A percentile compares a stretch with the other conserved stretches of the same genome.
These are phyloP conservation scores for Ischnura elegans DNA, from an alignment of 2,888 invertebrate genomes.

Conservation along the genomic window DNA sequence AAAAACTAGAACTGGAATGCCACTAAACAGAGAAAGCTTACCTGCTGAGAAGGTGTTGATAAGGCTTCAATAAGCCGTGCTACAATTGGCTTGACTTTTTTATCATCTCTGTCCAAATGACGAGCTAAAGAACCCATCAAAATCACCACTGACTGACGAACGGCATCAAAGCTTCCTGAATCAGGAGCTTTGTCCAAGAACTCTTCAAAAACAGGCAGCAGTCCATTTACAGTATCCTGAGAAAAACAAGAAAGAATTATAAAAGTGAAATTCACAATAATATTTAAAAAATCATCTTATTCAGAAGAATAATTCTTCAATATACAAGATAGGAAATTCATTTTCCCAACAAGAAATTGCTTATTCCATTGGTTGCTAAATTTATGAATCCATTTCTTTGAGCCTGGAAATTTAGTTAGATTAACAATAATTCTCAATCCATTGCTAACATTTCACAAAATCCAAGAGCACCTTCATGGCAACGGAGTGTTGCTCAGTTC, in stretches of 20 bases:
- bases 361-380: too few relatives aligned
- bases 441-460: too few relatives aligned
- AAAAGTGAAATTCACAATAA: constrained; percentile 40
- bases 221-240: constrained; percentile 84
- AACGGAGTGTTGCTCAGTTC: too few relatives aligned
- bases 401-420: too few relatives aligned
- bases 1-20: too few relatives aligned
- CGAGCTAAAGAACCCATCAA: constrained; percentile 98
- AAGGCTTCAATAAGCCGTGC: constrained; percentile 93
- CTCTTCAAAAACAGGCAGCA: constrained; percentile 95
- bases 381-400: too few relatives aligned
- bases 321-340: too few relatives aligned
- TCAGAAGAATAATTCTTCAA: too few relatives aligned
- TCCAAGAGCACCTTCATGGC: too few relatives aligned
- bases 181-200: constrained; percentile 96
- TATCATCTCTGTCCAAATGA: constrained; percentile 94
- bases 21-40: constrained; percentile 73
- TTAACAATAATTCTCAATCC: too few relatives aligned
- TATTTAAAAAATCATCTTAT: too few relatives aligned
- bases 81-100: constrained; percentile 95
- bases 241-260: constrained; percentile 69
- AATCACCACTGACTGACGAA: constrained; percentile 97
- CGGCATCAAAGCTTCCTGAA: constrained; percentile 93
- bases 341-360: too few relatives aligned
- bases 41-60: constrained; percentile 97